These are phyloP conservation scores for Heliconius hortense DNA, from an alignment of 2,888 invertebrate species.

Conservation along the genomic window DNA sequence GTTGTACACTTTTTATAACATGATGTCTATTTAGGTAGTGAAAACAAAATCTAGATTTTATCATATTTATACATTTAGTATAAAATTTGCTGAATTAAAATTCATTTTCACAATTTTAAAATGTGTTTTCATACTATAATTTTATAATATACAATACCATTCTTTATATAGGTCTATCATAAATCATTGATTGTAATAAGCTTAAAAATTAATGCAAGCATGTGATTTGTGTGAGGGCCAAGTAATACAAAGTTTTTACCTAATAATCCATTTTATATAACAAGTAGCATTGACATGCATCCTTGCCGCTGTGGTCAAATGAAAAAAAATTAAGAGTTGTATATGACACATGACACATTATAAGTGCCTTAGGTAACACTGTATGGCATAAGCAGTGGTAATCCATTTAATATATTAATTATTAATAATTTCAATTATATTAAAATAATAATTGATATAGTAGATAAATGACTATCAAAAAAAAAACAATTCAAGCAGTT, in stretches of 20 bases:
- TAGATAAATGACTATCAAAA: too few species aligned
- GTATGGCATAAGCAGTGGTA: too few species aligned
- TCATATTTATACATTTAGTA: conserved; percentile 83
- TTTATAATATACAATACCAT: conserved; percentile 30
- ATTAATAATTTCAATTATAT: too few species aligned
- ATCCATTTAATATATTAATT: too few species aligned
- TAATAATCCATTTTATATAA: background rate
- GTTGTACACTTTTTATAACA: conserved; percentile 83
- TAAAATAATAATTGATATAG: too few species aligned
- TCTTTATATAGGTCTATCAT: background rate
- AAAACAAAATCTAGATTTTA: conserved; percentile 81
- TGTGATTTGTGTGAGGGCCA: background rate
- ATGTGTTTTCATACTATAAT: conserved; percentile 58
- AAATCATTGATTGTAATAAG: background rate
- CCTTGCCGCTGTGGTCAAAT: background rate
- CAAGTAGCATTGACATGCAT: background rate
- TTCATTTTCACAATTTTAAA: conserved; percentile 82
- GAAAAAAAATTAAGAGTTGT: too few species aligned
- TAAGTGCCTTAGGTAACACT: too few species aligned
- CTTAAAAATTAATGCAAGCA: background rate
- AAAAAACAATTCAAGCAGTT: too few species aligned
- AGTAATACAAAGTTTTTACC: background rate
- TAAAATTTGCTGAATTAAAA: conserved; percentile 82
- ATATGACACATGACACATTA: too few species aligned
- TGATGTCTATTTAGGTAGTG: conserved; percentile 82